These are phyloP conservation scores for Drosophila parthenogenetica DNA, from an alignment of 2,888 invertebrate genomes.

Conservation along the genomic window DNA sequence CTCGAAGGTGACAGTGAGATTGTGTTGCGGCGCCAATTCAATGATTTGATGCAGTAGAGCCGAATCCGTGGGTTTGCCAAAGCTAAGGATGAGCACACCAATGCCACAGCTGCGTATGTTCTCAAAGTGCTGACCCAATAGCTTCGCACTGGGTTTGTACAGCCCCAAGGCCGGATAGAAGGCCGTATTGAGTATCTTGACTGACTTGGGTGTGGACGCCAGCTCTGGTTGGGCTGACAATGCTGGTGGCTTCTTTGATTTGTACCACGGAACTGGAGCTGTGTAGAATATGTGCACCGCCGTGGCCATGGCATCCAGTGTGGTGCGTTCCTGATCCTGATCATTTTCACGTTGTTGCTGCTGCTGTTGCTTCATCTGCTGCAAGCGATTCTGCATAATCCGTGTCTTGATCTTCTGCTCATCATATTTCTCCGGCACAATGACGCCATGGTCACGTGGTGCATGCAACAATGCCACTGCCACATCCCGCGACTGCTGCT, in stretches of 20 bases:
- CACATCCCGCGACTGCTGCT: conserved; percentile 45
- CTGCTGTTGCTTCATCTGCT: conserved; percentile 72
- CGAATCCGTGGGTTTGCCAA: conserved; percentile 78
- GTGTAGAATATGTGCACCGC: conserved; percentile 85
- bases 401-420: conserved; percentile 84
- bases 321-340: conserved; percentile 74
- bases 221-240: conserved; percentile 54
- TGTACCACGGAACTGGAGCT: conserved; percentile 84
- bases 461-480: conserved; percentile 63
- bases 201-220: conserved; percentile 63
- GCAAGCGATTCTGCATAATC: conserved; percentile 83
- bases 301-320: conserved; percentile 74
- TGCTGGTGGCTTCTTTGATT: conserved; percentile 76
- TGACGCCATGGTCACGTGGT: conserved; percentile 77
- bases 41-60: conserved; percentile 84
- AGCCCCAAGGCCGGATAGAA: conserved; percentile 84
- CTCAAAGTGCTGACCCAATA: conserved; percentile 87
- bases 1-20: conserved; percentile 87
- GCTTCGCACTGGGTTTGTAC: conserved; percentile 80
- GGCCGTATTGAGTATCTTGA: conserved; percentile 81
- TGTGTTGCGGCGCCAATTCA: conserved; percentile 85
- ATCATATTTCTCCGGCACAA: conserved; percentile 85
- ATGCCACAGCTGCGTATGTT: conserved; percentile 87
- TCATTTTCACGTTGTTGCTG: conserved; percentile 65
- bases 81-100: conserved; percentile 88